Conservation (phyloP, 2,113 vertebrate species). For the Vimba vimba region DNA sequence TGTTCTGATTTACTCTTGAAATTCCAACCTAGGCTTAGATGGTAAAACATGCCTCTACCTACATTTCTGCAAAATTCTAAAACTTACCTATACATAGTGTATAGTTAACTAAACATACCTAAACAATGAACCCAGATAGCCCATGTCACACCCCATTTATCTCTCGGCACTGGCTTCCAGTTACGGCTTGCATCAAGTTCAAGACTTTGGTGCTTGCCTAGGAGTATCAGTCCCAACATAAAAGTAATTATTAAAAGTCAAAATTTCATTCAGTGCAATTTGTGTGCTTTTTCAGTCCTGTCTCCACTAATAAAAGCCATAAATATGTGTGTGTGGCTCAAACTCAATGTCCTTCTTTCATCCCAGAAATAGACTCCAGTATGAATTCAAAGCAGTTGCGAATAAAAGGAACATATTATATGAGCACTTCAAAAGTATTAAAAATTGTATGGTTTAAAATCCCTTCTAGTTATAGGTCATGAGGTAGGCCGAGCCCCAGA, state of each 20-base stretch:
- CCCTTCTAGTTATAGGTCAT: not conserved
- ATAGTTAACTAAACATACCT: no score
- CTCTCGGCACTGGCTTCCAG: no score
- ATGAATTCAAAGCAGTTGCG: constrained; percentile 58
- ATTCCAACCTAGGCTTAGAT: no score
- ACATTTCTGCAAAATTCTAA: no score
- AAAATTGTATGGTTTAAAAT: not conserved
- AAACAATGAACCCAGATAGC: no score
- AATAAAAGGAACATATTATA: constrained; percentile 8
- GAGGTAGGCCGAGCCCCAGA: not conserved
- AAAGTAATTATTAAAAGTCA: not conserved
- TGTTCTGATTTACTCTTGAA: no score
- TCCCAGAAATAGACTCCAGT: constrained; percentile 63
- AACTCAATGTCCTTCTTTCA: constrained; percentile 53
- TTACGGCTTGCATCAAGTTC: no score
- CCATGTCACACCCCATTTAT: no score
- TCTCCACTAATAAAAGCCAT: constrained; percentile 4
- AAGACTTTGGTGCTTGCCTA: no score
- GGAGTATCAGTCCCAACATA: not conserved
- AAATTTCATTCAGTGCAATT: not conserved
- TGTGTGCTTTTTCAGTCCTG: not conserved
- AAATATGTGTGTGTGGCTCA: not conserved
- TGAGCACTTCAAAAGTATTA: not conserved
- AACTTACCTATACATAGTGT: no score
- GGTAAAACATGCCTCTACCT: no score